These are phyloP conservation scores for Raja brachyura DNA, from an alignment of 2,113 vertebrate species.

Conservation along the genomic window DNA sequence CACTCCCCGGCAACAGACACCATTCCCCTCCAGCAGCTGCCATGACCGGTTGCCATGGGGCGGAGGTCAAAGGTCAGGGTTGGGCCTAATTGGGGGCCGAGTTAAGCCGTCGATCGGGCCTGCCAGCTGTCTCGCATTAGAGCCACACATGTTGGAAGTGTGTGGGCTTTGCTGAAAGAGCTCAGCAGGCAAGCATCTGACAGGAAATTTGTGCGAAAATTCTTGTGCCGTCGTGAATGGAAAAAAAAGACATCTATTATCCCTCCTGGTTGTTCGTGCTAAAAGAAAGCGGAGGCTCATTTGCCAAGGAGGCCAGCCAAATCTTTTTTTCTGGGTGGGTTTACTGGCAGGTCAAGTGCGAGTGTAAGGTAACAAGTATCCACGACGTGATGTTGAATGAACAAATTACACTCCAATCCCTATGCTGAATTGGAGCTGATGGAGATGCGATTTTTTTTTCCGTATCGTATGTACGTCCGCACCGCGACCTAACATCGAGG, in stretches of 20 bases:
- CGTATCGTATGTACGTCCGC: no score
- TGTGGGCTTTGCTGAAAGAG: not conserved
- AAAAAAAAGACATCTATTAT: slow-evolving; percentile 3
- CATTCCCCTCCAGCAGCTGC: not conserved
- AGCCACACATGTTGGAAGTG: not conserved
- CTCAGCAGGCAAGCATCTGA: not conserved
- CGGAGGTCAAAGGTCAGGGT: not conserved
- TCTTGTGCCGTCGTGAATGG: not conserved
- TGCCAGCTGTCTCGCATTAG: slow-evolving; percentile 1
- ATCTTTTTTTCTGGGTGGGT: not conserved
- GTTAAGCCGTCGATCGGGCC: not conserved
- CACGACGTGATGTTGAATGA: not conserved
- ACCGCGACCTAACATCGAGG: no score
- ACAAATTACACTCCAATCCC: not conserved
- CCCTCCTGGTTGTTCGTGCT: not conserved
- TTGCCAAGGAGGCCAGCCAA: not conserved
- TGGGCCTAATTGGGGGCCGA: not conserved
- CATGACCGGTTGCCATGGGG: not conserved
- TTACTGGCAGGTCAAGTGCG: not conserved
- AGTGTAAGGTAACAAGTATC: not conserved
- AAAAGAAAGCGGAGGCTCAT: not conserved
- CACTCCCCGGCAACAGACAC: not conserved
- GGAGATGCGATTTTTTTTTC: no score
- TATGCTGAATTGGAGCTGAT: not conserved
- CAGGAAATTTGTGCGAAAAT: not conserved